Conservation (phyloP, 2,113 vertebrate genomes). For the Halcyon senegalensis region DNA sequence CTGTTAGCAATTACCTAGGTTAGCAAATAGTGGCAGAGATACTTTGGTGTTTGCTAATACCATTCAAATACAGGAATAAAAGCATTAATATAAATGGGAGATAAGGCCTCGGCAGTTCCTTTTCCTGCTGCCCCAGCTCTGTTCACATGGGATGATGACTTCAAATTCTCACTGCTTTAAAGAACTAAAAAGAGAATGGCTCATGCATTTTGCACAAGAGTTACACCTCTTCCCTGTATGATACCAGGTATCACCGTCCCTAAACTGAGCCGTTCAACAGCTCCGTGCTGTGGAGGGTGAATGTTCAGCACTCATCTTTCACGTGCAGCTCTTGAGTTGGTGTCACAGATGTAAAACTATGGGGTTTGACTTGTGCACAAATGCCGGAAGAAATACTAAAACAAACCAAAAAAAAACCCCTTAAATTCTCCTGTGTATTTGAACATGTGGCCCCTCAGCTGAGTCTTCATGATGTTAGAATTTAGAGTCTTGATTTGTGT, state of each 20-base stretch:
- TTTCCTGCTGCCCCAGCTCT: not conserved
- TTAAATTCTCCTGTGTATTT: not conserved
- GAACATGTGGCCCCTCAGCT: not conserved
- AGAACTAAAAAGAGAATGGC: not conserved
- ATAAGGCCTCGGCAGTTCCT: not conserved
- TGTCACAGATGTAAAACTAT: not conserved
- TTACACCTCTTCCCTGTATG: not conserved
- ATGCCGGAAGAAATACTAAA: not conserved
- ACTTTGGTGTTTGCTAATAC: not conserved
- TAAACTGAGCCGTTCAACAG: fast-evolving
- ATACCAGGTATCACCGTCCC: not conserved
- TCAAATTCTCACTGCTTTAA: not conserved
- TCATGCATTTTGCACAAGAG: not conserved
- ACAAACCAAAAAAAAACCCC: fast-evolving
- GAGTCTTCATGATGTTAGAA: fast-evolving
- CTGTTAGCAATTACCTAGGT: not conserved
- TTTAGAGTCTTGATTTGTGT: not conserved
- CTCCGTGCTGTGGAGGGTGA: not conserved
- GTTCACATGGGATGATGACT: not conserved
- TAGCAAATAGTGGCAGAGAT: not conserved
- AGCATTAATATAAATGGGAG: fast-evolving
- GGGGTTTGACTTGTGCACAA: not conserved
- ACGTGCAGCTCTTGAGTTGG: not conserved
- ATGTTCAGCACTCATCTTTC: not conserved
- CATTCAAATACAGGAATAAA: not conserved